Evolutionary conservation across 2,888 invertebrate genomes (phyloP).

Genomic region (Parnassius glacialis): DNA sequence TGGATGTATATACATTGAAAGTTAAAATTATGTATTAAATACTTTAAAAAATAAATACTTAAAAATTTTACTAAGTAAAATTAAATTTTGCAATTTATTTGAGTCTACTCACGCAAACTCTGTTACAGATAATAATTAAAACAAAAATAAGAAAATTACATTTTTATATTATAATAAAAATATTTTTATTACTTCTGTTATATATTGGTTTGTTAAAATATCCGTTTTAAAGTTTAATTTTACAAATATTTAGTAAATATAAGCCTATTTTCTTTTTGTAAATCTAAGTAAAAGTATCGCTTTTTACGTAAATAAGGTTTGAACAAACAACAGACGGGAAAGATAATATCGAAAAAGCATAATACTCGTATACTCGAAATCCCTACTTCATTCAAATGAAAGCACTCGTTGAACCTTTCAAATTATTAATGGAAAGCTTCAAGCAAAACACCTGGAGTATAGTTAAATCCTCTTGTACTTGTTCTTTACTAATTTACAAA

Average conservation of each 20-base stretch:
- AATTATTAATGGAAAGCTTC: constrained; percentile 16
- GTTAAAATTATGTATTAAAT: too few relatives aligned
- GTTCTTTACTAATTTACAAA: neutral
- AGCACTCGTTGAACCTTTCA: constrained; percentile 18
- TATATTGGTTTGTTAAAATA: neutral
- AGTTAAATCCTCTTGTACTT: neutral
- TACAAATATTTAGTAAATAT: neutral
- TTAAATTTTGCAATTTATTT: too few relatives aligned
- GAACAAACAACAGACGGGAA: neutral
- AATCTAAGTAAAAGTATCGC: neutral
- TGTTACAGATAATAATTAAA: too few relatives aligned
- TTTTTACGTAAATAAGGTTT: neutral
- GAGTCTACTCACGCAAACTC: too few relatives aligned
- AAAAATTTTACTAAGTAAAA: too few relatives aligned
- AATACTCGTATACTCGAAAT: constrained; percentile 1
- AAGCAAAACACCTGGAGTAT: constrained; percentile 15
- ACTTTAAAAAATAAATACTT: too few relatives aligned
- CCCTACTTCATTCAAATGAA: constrained; percentile 14
- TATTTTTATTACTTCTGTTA: too few relatives aligned
- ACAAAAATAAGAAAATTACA: too few relatives aligned
- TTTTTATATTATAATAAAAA: too few relatives aligned
- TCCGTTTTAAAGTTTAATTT: neutral
- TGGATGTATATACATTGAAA: too few relatives aligned
- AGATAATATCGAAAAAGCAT: constrained; percentile 10
- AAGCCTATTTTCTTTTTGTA: neutral